phyloP scores from a whole-genome alignment of 2,797 vertebrate genomes.

The Cossypha caffra region DNA sequence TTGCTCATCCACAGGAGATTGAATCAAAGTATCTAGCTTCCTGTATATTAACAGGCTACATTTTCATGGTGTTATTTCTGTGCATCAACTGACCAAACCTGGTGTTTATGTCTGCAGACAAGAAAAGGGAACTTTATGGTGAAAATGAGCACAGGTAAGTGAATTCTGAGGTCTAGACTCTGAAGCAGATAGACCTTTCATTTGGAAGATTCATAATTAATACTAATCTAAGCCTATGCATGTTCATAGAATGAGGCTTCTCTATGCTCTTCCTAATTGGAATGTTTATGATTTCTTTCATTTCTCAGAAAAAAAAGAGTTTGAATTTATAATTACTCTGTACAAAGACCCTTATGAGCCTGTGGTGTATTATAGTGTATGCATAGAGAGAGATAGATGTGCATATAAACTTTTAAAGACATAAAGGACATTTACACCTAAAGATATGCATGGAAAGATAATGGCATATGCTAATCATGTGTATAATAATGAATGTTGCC shows the following conservation, averaged over 20 bases:
- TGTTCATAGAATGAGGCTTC: not conserved
- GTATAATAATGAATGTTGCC: not conserved
- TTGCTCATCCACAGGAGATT: not conserved
- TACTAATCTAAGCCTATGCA: not conserved
- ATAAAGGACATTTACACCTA: not conserved
- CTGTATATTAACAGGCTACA: not conserved
- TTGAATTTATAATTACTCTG: not conserved
- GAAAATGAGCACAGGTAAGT: not conserved
- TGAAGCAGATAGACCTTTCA: not conserved
- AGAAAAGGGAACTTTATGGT: not conserved
- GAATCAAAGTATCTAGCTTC: not conserved
- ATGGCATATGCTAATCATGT: rapidly evolving
- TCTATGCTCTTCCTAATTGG: not conserved
- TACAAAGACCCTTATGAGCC: not conserved
- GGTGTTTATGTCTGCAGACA: not conserved
- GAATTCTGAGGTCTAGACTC: not conserved
- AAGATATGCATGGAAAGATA: not conserved
- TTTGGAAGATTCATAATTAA: not conserved
- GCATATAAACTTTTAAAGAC: not conserved
- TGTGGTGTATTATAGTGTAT: not conserved
- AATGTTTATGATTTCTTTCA: not conserved
- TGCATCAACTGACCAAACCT: not conserved
- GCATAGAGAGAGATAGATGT: not conserved
- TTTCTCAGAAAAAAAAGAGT: not conserved
- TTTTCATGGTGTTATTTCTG: not conserved